Evolutionary conservation across 2,888 invertebrate species (phyloP), one percentile per base, ranked within the genome.

Genomic region (Dryococelus australis): DNA sequence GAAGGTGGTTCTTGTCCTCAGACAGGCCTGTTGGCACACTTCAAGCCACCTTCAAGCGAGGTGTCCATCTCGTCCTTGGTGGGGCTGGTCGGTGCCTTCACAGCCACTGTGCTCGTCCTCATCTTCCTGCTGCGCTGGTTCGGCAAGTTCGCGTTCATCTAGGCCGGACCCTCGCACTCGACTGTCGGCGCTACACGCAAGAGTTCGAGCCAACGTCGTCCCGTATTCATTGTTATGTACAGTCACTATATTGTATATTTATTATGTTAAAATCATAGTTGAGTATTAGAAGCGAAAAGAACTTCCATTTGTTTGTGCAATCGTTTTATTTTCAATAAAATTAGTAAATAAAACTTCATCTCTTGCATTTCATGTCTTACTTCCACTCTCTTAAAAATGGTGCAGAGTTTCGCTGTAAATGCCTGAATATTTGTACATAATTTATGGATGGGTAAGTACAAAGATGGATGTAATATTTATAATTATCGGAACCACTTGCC

Each of bases 21-120:
- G 93, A 90, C 91, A 86, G 92, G 92, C 27, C 90, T 93, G 28
- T 91, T 91, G 88, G 90, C 90, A 35, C 93, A 93, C 89, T 93
- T 92, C 89, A 91, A 91, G 88, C 91, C 91, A 26, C 91, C 91
- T 81, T 91, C 91, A 88, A 92, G 92, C 86, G 92, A 93, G 88
- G 91, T 92, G 43, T 91, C 92, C 5, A 88, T 92, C 28, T 90
- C 91, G 26, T 92, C 92, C 89, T 92, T 92, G 86, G 90, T 92
- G 26, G 91, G 92, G 35, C 91, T 92, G 53, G 90, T 92, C 85
- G 91, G 91, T 27, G 90, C 92, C 83, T 91, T 92, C 28, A 89
- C 92, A 47, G 90, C 90, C 43, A 90, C 92, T 84, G 89, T 92
- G 85, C 89, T 93, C 83, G 89, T 92, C 12, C 84, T 91, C 16